Evolutionary conservation across 2,888 invertebrate species (phyloP), one percentile per base, ranked within the genome.

Genomic region (Tetragnatha montana): DNA sequence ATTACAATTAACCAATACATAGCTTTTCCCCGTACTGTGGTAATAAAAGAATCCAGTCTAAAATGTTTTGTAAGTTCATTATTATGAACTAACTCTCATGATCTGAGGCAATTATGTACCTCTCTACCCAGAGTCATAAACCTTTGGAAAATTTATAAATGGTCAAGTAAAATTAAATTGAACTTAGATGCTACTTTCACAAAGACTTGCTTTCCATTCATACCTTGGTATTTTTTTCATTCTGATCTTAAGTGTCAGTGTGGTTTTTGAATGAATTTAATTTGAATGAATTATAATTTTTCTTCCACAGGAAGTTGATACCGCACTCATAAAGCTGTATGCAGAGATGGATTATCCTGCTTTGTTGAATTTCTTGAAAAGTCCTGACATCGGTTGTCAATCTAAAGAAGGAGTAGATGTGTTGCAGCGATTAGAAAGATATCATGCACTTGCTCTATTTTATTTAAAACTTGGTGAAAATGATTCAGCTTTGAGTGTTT

Each of bases 261-360:
- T 10, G 6, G 14, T 6, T 19, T 76, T 35, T 76, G 7, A 10
- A 50, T 50, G 12, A 76, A 10, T 79, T 60, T 60, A 60, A 69
- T 10, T n/a, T n/a, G n/a, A n/a, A n/a, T n/a, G n/a, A 12, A 6
- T 14, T n/a, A 35, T 74, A 17, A 21, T 50, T 8, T 21, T 8
- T 78, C 79, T 21, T 80, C 8, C 47, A n/a, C 92, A 94, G 94
- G 94, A 94, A 91, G 92, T 94, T 6, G 94, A 94, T 92, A 93
- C 93, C 35, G 94, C 94, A 21, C 92, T 94, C 73, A 89, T 94
- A 79, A 94, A 94, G 90, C 92, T 94, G 6, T 94, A 93, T 91
- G 93, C 94, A 19, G 93, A 94, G 90, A 91, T 92, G 8, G 92
- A 93, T 82, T 93, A 93, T 0, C 92, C 93, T n/a, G 92, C 93